A percentile compares a stretch with the other conserved stretches of the same genome.
phyloP scores from a whole-genome alignment of 2,888 invertebrate genomes.

The Campoplex capitator region DNA sequence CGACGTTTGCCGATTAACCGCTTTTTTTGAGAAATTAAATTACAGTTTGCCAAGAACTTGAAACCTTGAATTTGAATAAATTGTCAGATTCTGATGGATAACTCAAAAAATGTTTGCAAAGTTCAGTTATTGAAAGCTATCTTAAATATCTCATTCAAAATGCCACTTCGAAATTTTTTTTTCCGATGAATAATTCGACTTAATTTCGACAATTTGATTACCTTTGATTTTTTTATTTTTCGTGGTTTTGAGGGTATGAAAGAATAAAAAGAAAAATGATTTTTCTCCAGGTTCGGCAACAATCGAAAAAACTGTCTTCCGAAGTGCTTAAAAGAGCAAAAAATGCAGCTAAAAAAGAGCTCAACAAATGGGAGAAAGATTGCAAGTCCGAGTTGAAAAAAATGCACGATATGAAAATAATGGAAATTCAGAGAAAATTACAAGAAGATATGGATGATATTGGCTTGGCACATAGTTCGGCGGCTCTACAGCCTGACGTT shows the following conservation, averaged over 20 bases:
- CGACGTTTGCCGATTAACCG: conserved; percentile 13
- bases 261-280: background rate
- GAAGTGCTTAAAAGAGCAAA: conserved; percentile 86
- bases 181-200: too few species aligned
- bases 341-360: conserved; percentile 85
- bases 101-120: conserved; percentile 10
- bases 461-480: conserved; percentile 85
- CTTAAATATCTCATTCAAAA: background rate
- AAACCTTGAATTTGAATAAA: background rate
- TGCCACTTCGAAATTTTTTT: background rate
- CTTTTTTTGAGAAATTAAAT: background rate
- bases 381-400: conserved; percentile 86
- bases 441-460: conserved; percentile 85
- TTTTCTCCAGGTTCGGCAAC: conserved; percentile 87
- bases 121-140: background rate
- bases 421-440: conserved; percentile 86
- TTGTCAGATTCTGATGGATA: background rate
- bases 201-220: background rate
- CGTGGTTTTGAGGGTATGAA: background rate
- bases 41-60: background rate
- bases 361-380: conserved; percentile 85
- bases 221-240: background rate
- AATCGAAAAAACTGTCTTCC: conserved; percentile 87
- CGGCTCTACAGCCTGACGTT: conserved; percentile 83
- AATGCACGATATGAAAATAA: conserved; percentile 85